These are phyloP conservation scores for Rhea pennata DNA, from an alignment of 2,113 vertebrate species.

Conservation along the genomic window DNA sequence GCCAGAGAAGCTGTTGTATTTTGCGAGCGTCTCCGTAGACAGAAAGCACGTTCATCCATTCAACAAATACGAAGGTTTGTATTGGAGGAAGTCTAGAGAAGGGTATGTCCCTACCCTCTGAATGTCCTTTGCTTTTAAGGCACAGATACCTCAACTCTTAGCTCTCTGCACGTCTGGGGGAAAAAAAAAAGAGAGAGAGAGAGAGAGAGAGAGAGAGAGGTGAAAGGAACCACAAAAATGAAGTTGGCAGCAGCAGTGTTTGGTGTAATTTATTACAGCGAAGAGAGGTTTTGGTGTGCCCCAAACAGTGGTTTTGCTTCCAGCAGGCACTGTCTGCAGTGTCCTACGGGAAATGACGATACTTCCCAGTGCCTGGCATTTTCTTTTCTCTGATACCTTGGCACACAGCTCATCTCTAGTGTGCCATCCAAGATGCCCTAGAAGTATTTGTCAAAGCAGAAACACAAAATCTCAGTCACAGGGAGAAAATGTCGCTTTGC, in stretches of 20 bases:
- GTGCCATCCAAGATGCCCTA: background rate
- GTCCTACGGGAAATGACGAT: background rate
- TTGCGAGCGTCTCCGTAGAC: rapidly evolving
- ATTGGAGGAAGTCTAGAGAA: background rate
- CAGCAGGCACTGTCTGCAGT: background rate
- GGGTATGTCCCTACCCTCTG: rapidly evolving
- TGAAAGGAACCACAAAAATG: background rate
- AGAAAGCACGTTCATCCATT: background rate
- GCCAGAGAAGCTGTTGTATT: background rate
- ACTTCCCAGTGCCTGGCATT: background rate
- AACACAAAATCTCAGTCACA: background rate
- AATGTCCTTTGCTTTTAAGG: rapidly evolving
- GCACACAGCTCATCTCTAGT: background rate
- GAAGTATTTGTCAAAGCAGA: background rate
- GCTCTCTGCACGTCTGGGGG: rapidly evolving
- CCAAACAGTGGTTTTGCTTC: background rate
- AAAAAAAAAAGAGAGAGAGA: too few species aligned
- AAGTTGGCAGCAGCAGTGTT: background rate
- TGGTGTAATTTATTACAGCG: rapidly evolving
- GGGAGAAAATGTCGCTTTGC: background rate
- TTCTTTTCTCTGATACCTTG: background rate
- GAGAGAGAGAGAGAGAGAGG: too few species aligned
- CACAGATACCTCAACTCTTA: background rate
- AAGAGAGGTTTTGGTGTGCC: background rate
- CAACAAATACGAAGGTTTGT: background rate